Evolutionary conservation across 2,888 invertebrate genomes (phyloP).

Genomic region (Synergus japonicus): DNA sequence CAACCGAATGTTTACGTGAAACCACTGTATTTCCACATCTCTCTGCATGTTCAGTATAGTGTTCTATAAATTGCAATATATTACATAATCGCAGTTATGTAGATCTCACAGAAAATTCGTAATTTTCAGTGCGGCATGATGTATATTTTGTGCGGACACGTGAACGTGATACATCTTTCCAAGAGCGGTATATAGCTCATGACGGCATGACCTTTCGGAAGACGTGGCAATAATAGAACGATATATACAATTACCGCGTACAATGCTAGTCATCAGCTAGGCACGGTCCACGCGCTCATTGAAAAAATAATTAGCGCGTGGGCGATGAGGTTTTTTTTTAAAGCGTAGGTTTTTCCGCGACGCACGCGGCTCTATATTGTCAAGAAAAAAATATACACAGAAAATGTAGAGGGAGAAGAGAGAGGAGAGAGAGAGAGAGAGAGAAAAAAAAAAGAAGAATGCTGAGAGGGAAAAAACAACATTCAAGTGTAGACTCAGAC

Average conservation of each 20-base stretch:
- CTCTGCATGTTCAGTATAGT: neutral
- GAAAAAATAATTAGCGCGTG: slow-evolving; percentile 32
- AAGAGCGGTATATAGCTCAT: slow-evolving; percentile 43
- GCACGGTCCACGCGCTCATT: slow-evolving; percentile 48
- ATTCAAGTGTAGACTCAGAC: neutral
- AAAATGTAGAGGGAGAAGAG: neutral
- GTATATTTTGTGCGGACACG: slow-evolving; percentile 11
- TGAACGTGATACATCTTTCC: slow-evolving; percentile 35
- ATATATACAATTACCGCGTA: slow-evolving; percentile 60
- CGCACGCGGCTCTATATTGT: neutral
- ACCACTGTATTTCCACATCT: slow-evolving; percentile 20
- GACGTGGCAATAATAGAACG: slow-evolving; percentile 65
- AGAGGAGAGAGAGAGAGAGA: neutral
- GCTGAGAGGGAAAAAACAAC: neutral
- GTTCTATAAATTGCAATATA: slow-evolving; percentile 26
- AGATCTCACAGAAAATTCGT: slow-evolving; percentile 30
- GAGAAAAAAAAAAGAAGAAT: neutral
- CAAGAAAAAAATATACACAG: slow-evolving; percentile 4
- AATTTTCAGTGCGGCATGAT: slow-evolving; percentile 13
- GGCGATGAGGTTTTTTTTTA: slow-evolving; percentile 14
- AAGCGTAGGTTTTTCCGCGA: slow-evolving; percentile 2
- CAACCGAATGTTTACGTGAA: slow-evolving; percentile 8
- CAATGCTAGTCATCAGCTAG: slow-evolving; percentile 60
- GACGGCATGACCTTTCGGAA: slow-evolving; percentile 51
- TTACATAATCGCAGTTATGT: slow-evolving; percentile 38